phyloP scores from a whole-genome alignment of 2,113 vertebrate species.

The Marmota flaviventris region DNA sequence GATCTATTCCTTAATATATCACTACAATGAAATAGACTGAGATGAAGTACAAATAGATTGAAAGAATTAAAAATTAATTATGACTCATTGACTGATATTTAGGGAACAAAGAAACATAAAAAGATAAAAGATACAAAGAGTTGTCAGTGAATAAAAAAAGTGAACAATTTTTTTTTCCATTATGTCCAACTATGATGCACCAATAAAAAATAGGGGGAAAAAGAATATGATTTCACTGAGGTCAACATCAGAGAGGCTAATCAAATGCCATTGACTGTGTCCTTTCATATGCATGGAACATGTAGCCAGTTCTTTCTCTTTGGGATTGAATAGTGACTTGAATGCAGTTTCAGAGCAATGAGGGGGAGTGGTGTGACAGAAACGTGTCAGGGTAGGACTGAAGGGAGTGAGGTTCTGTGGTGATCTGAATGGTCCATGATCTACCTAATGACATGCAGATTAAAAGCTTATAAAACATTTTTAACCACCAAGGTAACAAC shows the following conservation, averaged over 20 bases:
- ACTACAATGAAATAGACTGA: not conserved
- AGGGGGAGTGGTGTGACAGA: not conserved
- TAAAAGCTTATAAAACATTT: conserved; percentile 22
- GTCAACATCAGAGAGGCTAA: not conserved
- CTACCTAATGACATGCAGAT: not conserved
- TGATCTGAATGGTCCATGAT: not conserved
- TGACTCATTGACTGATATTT: not conserved
- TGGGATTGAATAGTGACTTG: not conserved
- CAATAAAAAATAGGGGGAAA: not conserved
- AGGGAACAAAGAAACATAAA: not conserved
- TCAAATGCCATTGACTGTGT: not conserved
- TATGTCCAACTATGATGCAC: no score
- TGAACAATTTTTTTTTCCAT: not conserved
- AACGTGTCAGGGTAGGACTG: not conserved
- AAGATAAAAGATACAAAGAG: not conserved
- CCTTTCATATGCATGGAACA: not conserved
- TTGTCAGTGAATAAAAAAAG: not conserved
- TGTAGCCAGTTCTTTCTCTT: not conserved
- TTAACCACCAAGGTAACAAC: not conserved
- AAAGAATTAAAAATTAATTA: not conserved
- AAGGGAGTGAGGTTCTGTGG: not conserved
- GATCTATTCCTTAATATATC: not conserved
- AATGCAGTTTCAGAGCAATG: not conserved
- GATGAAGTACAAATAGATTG: not conserved
- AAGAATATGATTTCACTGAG: not conserved